Evolutionary conservation across 2,113 vertebrate species (phyloP).

Genomic region (Capreolus pygargus): DNA sequence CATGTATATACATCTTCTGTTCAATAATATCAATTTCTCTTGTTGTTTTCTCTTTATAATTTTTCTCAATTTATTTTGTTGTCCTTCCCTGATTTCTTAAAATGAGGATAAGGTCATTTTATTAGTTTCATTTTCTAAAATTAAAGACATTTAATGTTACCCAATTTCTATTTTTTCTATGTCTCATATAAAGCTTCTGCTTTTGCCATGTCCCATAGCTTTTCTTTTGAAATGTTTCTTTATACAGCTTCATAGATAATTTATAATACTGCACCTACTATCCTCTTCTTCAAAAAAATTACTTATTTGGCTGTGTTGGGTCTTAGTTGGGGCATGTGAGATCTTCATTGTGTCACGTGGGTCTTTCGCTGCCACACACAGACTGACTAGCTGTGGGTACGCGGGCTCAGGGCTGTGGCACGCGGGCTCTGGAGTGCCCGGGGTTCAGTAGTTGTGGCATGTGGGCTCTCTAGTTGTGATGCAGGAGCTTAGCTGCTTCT

Average conservation of each 20-base stretch:
- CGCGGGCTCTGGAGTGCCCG: no score
- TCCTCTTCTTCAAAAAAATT: neutral
- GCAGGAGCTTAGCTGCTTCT: neutral
- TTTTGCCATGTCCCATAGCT: neutral
- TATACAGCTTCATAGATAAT: neutral
- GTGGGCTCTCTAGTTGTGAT: neutral
- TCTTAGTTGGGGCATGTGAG: no score
- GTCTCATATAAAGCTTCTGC: neutral
- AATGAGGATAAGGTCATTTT: neutral
- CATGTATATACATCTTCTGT: neutral
- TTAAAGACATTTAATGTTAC: neutral
- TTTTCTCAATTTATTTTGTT: neutral
- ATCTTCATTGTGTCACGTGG: no score
- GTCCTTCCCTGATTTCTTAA: neutral
- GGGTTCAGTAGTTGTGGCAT: neutral
- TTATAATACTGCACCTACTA: neutral
- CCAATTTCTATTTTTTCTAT: neutral
- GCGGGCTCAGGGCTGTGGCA: no score
- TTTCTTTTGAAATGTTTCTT: neutral
- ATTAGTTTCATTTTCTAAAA: constrained; percentile 14
- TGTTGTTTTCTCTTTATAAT: neutral
- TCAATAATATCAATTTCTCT: neutral
- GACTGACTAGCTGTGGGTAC: no score
- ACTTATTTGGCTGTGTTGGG: no score
- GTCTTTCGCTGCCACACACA: no score